Evolutionary conservation across 1,140 invertebrate genomes (phyloP).

Genomic region (Scaptomyza graminum): DNA sequence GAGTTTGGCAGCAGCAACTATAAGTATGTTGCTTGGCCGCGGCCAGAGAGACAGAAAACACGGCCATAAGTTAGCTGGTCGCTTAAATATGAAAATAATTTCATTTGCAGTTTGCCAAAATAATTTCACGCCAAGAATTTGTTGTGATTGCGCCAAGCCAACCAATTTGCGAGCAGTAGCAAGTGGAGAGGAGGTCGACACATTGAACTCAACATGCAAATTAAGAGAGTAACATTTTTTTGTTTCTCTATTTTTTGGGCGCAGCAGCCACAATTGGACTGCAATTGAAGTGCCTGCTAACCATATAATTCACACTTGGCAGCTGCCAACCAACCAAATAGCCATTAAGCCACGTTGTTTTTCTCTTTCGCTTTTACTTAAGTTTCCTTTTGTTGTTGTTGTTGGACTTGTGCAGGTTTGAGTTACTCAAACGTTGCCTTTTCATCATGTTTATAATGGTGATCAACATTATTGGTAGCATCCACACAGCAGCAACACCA

Average conservation of each 20-base stretch:
- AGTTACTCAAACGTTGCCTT: slow-evolving; percentile 37
- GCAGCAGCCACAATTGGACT: slow-evolving; percentile 46
- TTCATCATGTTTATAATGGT: slow-evolving; percentile 35
- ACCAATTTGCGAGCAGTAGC: slow-evolving; percentile 18
- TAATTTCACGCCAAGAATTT: slow-evolving; percentile 63
- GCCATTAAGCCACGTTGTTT: slow-evolving; percentile 40
- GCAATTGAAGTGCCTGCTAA: slow-evolving; percentile 56
- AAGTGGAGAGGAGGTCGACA: not conserved
- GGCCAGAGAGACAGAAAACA: slow-evolving; percentile 15
- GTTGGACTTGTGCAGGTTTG: slow-evolving; percentile 25
- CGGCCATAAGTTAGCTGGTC: slow-evolving; percentile 42
- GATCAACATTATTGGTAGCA: slow-evolving; percentile 30
- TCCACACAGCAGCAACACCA: slow-evolving; percentile 31
- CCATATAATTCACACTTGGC: slow-evolving; percentile 80
- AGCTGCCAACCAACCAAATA: slow-evolving; percentile 65
- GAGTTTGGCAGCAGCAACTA: slow-evolving; percentile 9
- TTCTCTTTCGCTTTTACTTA: slow-evolving; percentile 26
- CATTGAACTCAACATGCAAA: slow-evolving; percentile 48
- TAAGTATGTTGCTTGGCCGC: slow-evolving; percentile 23
- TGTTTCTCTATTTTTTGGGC: slow-evolving; percentile 25
- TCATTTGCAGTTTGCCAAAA: slow-evolving; percentile 43
- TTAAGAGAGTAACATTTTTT: slow-evolving; percentile 15
- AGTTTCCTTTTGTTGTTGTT: slow-evolving; percentile 4
- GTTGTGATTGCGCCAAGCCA: slow-evolving; percentile 52
- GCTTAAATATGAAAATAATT: slow-evolving; percentile 58